Conservation (phyloP, 1,140 invertebrate species). For the Vanessa atalanta region DNA sequence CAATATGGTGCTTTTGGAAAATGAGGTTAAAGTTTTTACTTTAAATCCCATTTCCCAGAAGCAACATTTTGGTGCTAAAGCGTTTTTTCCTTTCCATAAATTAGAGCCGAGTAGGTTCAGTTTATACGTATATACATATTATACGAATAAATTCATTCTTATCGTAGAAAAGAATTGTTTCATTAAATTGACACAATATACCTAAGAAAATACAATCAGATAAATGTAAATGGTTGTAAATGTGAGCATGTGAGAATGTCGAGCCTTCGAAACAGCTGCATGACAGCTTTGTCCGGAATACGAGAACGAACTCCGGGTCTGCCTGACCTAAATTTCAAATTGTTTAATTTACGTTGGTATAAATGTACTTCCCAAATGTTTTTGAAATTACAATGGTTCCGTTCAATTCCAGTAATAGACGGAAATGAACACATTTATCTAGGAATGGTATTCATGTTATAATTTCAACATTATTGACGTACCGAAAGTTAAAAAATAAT, state of each 20-base stretch:
- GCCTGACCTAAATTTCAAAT: conserved; percentile 28
- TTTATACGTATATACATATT: too few relatives aligned
- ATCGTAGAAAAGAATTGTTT: too few relatives aligned
- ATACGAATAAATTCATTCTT: too few relatives aligned
- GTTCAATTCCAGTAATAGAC: neutral
- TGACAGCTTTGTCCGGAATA: conserved; percentile 24
- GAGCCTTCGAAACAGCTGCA: conserved; percentile 22
- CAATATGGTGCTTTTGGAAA: too few relatives aligned
- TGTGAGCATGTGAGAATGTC: conserved; percentile 21
- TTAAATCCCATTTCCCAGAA: too few relatives aligned
- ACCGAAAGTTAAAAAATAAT: too few relatives aligned
- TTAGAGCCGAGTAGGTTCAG: too few relatives aligned
- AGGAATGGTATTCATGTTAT: too few relatives aligned
- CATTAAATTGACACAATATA: neutral
- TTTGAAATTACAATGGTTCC: neutral
- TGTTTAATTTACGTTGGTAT: conserved; percentile 4
- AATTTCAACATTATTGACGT: too few relatives aligned
- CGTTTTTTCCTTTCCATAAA: too few relatives aligned
- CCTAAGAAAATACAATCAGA: neutral
- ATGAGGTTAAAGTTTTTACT: too few relatives aligned
- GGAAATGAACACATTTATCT: neutral
- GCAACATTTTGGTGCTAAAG: too few relatives aligned
- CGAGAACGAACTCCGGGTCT: conserved; percentile 6
- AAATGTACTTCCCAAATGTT: neutral
- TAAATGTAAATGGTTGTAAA: conserved; percentile 5